phyloP scores from a whole-genome alignment of 2,888 invertebrate genomes.

The Melieria picta region DNA sequence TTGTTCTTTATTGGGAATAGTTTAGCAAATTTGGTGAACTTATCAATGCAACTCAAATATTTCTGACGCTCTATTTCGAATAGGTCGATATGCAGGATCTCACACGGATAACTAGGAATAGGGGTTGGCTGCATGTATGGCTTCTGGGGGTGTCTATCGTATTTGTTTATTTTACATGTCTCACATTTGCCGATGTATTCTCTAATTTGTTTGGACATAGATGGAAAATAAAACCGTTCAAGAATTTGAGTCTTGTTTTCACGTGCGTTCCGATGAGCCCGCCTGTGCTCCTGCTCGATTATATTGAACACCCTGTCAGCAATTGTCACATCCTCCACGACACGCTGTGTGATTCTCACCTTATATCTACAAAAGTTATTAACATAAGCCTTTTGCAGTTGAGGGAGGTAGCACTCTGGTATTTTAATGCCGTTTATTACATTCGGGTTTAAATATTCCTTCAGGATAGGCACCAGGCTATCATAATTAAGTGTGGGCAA shows the following conservation, averaged over 20 bases:
- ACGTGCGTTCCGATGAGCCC: slow-evolving; percentile 23
- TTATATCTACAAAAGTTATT: slow-evolving; percentile 1
- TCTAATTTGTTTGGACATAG: slow-evolving; percentile 22
- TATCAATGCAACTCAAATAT: slow-evolving; percentile 36
- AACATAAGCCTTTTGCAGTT: too few relatives aligned
- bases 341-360: slow-evolving; percentile 9
- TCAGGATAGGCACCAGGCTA: neutral
- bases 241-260: slow-evolving; percentile 25
- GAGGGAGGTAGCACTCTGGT: neutral
- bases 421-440: slow-evolving; percentile 13
- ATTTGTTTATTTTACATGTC: slow-evolving; percentile 25
- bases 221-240: slow-evolving; percentile 23
- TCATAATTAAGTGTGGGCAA: neutral
- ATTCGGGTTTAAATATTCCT: neutral
- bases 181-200: neutral
- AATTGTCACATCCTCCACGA: slow-evolving; percentile 9
- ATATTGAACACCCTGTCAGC: slow-evolving; percentile 7
- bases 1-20: slow-evolving; percentile 36
- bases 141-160: slow-evolving; percentile 19
- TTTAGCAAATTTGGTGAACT: slow-evolving; percentile 41
- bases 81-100: slow-evolving; percentile 37
- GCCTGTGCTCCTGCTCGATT: slow-evolving; percentile 7
- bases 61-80: slow-evolving; percentile 37
- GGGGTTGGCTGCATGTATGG: slow-evolving; percentile 23
- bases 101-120: neutral